Base-by-base conservation (phyloP, 2,113 vertebrate species). In the Chloroceryle aenea region DNA sequence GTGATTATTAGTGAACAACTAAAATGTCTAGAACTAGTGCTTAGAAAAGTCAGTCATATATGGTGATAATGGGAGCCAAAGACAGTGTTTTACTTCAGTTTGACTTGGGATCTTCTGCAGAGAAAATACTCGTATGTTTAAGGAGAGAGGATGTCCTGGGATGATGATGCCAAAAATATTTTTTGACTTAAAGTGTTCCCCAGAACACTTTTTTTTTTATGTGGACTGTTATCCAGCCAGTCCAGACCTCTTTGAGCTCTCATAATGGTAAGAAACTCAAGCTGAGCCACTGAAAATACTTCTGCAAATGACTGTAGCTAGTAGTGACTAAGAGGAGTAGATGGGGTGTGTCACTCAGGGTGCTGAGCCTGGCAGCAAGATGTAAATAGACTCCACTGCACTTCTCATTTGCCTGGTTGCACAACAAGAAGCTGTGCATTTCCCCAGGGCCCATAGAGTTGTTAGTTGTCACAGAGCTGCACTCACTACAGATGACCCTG, bases 101-200 rank as follows among this genome's bases (percentile, higher is more conserved):
- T 71, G 45, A 34, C 36, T 34, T 91, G 38, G 12, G 12, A 81
- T 16, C 40, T 89, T 92, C n/a, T 55, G 43, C 32, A 16, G 25
- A 3, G 71, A 61, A 62, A 61, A 40, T 2, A 0, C 3, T 4
- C 8, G 3, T 10, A 5, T 16, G 9, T 84, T 78, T 55, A 67
- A 23, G 29, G 32, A 55, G 50, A 45, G 42, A 74, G 16, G 16
- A 18, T 59, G 17, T 67, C 48, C 36, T 90, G 53, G 36, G 21
- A n/a, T 80, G 58, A 52, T 45, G 62, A 48, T 69, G 63, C 58
- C 22, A 50, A 69, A 79, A 26, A 67, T 58, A 45, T 78, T 85
- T 53, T 80, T 48, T 75, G 40, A n/a, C 53, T 59, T 66, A 50
- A 48, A 8, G 50, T 27, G n/a, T n/a, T n/a, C n/a, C 14, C 6